These are phyloP conservation scores for Eudemis profundana DNA, from an alignment of 2,888 invertebrate species.

Conservation along the genomic window DNA sequence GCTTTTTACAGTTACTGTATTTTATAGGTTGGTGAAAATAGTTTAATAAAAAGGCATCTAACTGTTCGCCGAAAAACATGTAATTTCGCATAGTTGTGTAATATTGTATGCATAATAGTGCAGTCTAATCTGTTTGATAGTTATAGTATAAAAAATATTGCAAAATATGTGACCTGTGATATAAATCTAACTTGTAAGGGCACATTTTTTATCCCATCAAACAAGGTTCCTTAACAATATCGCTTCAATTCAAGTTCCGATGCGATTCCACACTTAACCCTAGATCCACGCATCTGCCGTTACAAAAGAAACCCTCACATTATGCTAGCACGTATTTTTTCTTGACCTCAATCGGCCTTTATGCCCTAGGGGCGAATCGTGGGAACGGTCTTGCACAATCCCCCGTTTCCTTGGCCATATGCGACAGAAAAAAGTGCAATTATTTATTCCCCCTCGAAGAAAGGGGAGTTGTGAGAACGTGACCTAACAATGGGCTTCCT, in stretches of 20 bases:
- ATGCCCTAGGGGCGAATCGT: conserved; percentile 81
- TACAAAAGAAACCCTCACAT: conserved; percentile 79
- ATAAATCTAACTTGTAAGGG: neutral
- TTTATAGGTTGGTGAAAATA: neutral
- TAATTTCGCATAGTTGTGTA: neutral
- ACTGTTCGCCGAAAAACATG: neutral
- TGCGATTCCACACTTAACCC: conserved; percentile 78
- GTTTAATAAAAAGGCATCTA: neutral
- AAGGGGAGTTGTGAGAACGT: conserved; percentile 85
- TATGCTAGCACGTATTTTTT: conserved; percentile 82
- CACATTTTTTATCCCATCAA: conserved; percentile 33
- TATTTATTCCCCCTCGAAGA: conserved; percentile 85
- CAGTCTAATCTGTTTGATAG: neutral
- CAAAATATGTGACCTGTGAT: neutral
- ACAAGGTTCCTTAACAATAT: conserved; percentile 53
- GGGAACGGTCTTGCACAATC: conserved; percentile 83
- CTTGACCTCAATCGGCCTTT: conserved; percentile 82
- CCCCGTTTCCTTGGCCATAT: conserved; percentile 83
- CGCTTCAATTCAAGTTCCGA: conserved; percentile 74
- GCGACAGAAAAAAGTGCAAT: conserved; percentile 86
- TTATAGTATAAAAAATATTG: neutral
- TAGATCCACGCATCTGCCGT: conserved; percentile 80
- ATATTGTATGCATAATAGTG: conserved; percentile 11
- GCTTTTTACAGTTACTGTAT: conserved; percentile 41
- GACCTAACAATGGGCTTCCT: conserved; percentile 85